Evolutionary conservation across 2,797 vertebrate genomes (phyloP).

Genomic region (Danio tinwini): DNA sequence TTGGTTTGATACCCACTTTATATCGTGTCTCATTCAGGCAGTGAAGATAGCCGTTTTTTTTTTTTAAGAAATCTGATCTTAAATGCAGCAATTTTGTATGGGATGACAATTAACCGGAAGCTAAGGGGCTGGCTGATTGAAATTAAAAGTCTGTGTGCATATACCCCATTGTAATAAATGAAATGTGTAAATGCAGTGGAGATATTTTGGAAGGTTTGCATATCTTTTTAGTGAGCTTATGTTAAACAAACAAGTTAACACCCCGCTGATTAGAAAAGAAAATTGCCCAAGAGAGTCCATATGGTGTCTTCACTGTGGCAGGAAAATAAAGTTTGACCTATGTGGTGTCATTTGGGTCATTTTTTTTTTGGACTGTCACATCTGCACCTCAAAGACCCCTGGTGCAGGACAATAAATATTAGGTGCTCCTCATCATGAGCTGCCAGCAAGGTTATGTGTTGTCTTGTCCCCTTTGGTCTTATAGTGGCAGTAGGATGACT

Average conservation of each 20-base stretch:
- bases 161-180: too few species aligned
- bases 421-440: conserved; percentile 6
- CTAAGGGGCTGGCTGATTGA: too few species aligned
- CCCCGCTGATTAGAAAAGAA: not conserved
- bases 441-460: conserved; percentile 2
- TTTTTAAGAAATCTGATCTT: too few species aligned
- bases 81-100: too few species aligned
- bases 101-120: too few species aligned
- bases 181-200: not conserved
- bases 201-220: not conserved
- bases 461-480: not conserved
- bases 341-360: not conserved
- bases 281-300: not conserved
- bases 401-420: conserved; percentile 5
- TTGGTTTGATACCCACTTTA: too few species aligned
- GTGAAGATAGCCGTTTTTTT: too few species aligned
- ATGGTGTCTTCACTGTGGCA: not conserved
- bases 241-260: not conserved
- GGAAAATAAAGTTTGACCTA: not conserved
- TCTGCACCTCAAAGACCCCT: not conserved
- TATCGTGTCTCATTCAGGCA: too few species aligned
- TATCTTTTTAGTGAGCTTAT: too few species aligned
- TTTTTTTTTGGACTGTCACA: not conserved
- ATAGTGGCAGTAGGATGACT: not conserved
- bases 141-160: too few species aligned